Evolutionary conservation across 2,113 vertebrate species (phyloP).

Genomic region (Bungarus multicinctus): DNA sequence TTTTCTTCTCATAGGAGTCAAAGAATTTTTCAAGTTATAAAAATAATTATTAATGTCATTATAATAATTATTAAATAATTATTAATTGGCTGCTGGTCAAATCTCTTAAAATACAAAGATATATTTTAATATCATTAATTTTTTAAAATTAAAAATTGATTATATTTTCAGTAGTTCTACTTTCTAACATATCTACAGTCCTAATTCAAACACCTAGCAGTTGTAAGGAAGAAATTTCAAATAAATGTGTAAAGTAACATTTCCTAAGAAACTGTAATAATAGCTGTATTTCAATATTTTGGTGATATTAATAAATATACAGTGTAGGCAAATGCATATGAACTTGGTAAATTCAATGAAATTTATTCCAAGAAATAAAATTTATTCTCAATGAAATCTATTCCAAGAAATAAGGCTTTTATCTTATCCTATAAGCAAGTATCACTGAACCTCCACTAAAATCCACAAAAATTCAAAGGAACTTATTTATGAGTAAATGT

Average conservation of each 20-base stretch:
- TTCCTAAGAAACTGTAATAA: slow-evolving; percentile 2
- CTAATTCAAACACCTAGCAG: not conserved
- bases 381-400: not conserved
- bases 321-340: not conserved
- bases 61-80: too few relatives aligned
- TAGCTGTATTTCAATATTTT: not conserved
- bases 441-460: not conserved
- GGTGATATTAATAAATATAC: not conserved
- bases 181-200: not conserved
- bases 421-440: not conserved
- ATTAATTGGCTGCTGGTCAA: not conserved
- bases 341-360: not conserved
- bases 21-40: not conserved
- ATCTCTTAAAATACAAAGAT: not conserved
- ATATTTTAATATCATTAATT: not conserved
- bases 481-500: not conserved
- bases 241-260: not conserved
- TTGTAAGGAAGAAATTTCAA: not conserved
- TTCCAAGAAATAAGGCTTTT: not conserved
- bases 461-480: not conserved
- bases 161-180: not conserved
- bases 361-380: not conserved
- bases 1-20: slow-evolving; percentile 6
- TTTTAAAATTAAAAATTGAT: not conserved
- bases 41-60: not conserved